These are phyloP conservation scores for Muschampia plurimacula DNA, from an alignment of 2,888 invertebrate genomes.

Conservation along the genomic window DNA sequence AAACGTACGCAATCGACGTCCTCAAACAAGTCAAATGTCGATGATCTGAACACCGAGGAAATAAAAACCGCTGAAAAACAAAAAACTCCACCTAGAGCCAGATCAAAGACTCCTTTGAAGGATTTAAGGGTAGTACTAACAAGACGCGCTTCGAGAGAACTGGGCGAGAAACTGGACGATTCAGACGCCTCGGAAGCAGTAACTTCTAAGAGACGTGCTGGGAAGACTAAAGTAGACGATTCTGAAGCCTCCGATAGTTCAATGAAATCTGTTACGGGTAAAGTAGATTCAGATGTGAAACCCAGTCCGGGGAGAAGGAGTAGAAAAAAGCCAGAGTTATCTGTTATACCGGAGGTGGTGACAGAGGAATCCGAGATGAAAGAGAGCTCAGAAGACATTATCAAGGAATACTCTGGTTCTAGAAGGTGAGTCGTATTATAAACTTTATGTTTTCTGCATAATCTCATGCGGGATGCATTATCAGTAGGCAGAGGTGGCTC, in stretches of 20 bases:
- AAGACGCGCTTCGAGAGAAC: conserved; percentile 70
- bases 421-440: conserved; percentile 61
- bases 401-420: conserved; percentile 63
- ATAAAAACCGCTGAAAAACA: conserved; percentile 25
- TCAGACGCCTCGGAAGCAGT: conserved; percentile 58
- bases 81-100: conserved; percentile 51
- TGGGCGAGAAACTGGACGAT: conserved; percentile 62
- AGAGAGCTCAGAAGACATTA: conserved; percentile 51
- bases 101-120: conserved; percentile 64
- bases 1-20: conserved; percentile 66
- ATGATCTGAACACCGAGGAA: conserved; percentile 40
- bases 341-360: conserved; percentile 76
- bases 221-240: conserved; percentile 68
- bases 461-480: no score
- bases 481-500: no score
- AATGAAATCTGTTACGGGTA: conserved; percentile 57
- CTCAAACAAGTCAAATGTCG: conserved; percentile 61
- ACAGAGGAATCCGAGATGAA: conserved; percentile 58
- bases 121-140: conserved; percentile 73
- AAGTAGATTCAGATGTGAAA: conserved; percentile 58
- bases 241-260: conserved; percentile 68
- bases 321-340: conserved; percentile 72
- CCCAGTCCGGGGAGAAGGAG: conserved; percentile 57
- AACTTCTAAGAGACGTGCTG: conserved; percentile 63
- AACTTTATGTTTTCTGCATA: neutral